phyloP scores from a whole-genome alignment of 2,888 invertebrate species.

The Ennomos quercinarius region DNA sequence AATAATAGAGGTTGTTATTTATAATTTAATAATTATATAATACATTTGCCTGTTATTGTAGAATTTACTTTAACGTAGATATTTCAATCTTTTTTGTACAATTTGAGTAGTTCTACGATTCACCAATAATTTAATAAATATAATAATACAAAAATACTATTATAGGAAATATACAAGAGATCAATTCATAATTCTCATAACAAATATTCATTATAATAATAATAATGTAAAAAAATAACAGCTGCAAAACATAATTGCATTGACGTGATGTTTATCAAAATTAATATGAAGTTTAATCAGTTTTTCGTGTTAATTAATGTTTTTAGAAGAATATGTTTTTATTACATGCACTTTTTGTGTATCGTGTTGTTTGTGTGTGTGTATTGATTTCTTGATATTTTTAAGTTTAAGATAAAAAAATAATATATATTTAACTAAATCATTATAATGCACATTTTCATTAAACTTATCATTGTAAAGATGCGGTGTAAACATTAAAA shows the following conservation, averaged over 20 bases:
- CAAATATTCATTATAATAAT: not conserved
- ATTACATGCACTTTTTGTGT: not conserved
- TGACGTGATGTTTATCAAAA: too few species aligned
- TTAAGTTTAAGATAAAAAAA: conserved; percentile 11
- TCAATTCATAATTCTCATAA: too few species aligned
- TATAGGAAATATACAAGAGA: not conserved
- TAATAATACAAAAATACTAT: conserved; percentile 1
- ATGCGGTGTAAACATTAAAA: conserved; percentile 53
- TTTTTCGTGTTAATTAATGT: too few species aligned
- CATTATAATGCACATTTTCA: conserved; percentile 40
- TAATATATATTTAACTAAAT: conserved; percentile 24
- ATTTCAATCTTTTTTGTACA: not conserved
- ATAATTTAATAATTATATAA: not conserved
- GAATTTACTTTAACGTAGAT: not conserved
- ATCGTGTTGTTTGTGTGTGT: too few species aligned
- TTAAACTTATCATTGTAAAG: conserved; percentile 65
- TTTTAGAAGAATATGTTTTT: too few species aligned
- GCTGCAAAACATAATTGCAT: too few species aligned
- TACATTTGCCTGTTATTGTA: not conserved
- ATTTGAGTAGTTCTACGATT: conserved; percentile 34
- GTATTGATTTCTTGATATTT: conserved; percentile 21
- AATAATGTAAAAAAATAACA: not conserved
- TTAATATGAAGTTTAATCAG: too few species aligned
- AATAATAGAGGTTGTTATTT: conserved; percentile 2
- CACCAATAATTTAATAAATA: conserved; percentile 8